Evolutionary conservation across 1,140 invertebrate genomes (phyloP).

Genomic region (Gryon sp.): DNA sequence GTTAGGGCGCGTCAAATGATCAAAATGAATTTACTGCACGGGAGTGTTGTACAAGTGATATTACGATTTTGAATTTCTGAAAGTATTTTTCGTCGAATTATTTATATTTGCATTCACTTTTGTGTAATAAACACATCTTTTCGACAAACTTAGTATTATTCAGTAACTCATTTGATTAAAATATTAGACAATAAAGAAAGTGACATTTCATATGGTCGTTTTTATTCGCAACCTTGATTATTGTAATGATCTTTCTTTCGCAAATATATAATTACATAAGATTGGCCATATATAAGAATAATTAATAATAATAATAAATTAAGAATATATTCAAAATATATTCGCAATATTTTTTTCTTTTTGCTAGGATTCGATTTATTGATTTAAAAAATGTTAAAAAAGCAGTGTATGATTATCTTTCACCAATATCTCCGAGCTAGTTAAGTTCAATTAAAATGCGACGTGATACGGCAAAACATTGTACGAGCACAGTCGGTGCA

Average conservation of each 20-base stretch:
- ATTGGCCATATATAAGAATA: no score
- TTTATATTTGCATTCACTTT: conserved; percentile 1
- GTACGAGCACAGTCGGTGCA: conserved; percentile 3
- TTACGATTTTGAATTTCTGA: conserved; percentile 44
- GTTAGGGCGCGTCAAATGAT: conserved; percentile 41
- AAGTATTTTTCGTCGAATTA: conserved; percentile 28
- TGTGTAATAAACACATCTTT: conserved; percentile 14
- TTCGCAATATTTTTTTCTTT: no score
- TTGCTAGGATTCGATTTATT: background rate
- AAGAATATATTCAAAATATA: background rate
- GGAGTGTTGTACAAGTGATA: conserved; percentile 59
- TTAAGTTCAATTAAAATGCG: conserved; percentile 28
- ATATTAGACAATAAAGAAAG: conserved; percentile 61
- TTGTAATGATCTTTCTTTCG: no score
- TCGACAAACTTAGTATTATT: conserved; percentile 30
- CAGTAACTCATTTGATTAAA: conserved; percentile 44
- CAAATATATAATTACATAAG: no score
- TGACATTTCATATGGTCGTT: conserved; percentile 29
- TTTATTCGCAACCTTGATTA: conserved; percentile 11
- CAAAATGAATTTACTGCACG: conserved; percentile 50
- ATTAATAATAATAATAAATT: no score
- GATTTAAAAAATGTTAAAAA: background rate
- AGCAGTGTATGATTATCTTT: conserved; percentile 26
- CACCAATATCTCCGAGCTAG: background rate
- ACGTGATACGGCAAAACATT: conserved; percentile 13